Base-by-base conservation (phyloP, 1,140 invertebrate species). In the Choristoneura fumiferana region DNA sequence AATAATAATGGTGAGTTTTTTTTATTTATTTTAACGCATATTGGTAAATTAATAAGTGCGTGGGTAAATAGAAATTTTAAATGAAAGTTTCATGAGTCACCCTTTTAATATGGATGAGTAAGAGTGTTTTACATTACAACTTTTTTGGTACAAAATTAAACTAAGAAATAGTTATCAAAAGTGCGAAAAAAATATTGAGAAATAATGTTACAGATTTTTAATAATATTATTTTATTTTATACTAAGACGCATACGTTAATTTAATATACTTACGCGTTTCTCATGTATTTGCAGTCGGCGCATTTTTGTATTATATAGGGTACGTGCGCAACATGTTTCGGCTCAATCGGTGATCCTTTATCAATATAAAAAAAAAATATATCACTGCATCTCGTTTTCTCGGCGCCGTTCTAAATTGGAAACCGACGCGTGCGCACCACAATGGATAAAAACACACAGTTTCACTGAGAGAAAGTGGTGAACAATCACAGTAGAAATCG, bases 401-500 rank as follows among this genome's bases (percentile, higher is more conserved):
- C 12, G 6, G 18, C 18, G 43, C 43, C 43, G 65, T 73, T 78
- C 62, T 67, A 77, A 75, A 76, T 75, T 71, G 59, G 63, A 59
- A 69, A 71, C 60, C 67, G 49, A 55, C 69, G 55, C 18, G 8
- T 34, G 64, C 73, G 65, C 69, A 79, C n/a, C n/a, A n/a, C 81
- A 82, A 82, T 81, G 74, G 65, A 73, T 78, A 80, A 86, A 81
- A 81, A 83, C 75, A 73, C 69, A 71, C 59, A 38, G 83, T 86
- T 86, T 86, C 83, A 78, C 83, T 73, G 69, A 79, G 83, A 80
- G 83, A 86, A 86, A 86, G 83, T 86, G 64, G 69, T 60, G 52
- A 72, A 64, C 71, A 65, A 67, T 67, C 62, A 65, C 66, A 36
- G 72, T 86, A 84, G 81, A 84, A 84, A 86, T 84, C 80, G 58